Evolutionary conservation across 2,888 invertebrate genomes (phyloP).

Genomic region (Suillia variegata): DNA sequence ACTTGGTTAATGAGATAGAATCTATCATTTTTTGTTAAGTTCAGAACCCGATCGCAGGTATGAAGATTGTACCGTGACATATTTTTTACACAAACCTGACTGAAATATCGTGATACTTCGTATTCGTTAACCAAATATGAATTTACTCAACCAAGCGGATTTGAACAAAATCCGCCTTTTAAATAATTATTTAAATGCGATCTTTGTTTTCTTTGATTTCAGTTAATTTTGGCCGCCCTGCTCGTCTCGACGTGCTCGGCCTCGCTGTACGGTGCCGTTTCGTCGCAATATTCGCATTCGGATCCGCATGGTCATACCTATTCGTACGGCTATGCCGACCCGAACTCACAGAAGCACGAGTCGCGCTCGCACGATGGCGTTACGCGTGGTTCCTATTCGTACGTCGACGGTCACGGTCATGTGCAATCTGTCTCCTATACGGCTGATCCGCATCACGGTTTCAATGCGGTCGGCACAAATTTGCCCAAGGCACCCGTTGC

Average conservation of each 20-base stretch:
- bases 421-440: conserved; percentile 70
- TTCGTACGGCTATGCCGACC: conserved; percentile 70
- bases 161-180: too few relatives aligned
- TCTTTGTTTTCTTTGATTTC: conserved; percentile 16
- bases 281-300: conserved; percentile 67
- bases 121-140: too few relatives aligned
- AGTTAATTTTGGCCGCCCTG: conserved; percentile 56
- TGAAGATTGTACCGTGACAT: too few relatives aligned
- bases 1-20: too few relatives aligned
- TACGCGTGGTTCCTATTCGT: conserved; percentile 71
- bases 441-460: conserved; percentile 69
- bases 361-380: conserved; percentile 67
- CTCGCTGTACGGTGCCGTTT: conserved; percentile 56
- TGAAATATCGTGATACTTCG: too few relatives aligned
- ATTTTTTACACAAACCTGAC: too few relatives aligned
- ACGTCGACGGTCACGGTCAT: conserved; percentile 71
- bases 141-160: too few relatives aligned
- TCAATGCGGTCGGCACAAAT: conserved; percentile 71
- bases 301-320: conserved; percentile 67
- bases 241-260: conserved; percentile 58
- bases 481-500: conserved; percentile 66
- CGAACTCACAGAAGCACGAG: conserved; percentile 70
- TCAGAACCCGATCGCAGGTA: too few relatives aligned
- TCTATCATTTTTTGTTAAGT: too few relatives aligned
- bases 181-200: too few relatives aligned